phyloP scores from a whole-genome alignment of 2,888 invertebrate species.

The Orthosia cruda region DNA sequence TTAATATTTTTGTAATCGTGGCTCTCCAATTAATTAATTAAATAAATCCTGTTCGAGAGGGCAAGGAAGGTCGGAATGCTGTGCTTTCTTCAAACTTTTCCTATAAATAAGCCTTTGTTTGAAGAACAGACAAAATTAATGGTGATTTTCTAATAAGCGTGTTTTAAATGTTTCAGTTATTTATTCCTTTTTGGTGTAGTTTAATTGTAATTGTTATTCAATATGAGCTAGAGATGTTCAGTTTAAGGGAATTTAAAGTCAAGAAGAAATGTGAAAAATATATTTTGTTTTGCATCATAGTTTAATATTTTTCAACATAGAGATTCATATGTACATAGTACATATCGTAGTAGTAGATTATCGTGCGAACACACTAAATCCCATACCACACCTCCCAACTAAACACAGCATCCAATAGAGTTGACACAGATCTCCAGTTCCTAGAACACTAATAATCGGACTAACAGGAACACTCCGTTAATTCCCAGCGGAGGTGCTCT shows the following conservation, averaged over 20 bases:
- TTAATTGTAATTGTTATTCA: constrained; percentile 21
- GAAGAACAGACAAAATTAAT: constrained; percentile 49
- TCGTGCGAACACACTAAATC: not conserved
- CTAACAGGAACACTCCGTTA: constrained; percentile 25
- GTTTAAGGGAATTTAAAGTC: not conserved
- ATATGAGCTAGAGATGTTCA: not conserved
- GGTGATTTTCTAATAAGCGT: constrained; percentile 37
- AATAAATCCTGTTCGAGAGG: constrained; percentile 66
- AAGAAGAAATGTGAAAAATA: not conserved
- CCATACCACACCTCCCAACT: not conserved
- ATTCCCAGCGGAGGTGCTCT: constrained; percentile 46
- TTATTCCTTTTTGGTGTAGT: constrained; percentile 21
- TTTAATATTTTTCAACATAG: too few species aligned
- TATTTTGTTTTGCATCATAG: too few species aligned
- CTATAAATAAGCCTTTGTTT: constrained; percentile 62
- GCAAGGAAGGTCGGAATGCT: constrained; percentile 64
- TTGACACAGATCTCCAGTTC: constrained; percentile 37
- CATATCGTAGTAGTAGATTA: too few species aligned
- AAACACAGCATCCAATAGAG: constrained; percentile 6
- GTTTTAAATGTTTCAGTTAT: constrained; percentile 46
- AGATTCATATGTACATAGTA: too few species aligned
- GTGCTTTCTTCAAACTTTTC: constrained; percentile 72
- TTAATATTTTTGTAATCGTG: constrained; percentile 56
- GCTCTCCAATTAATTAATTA: constrained; percentile 68
- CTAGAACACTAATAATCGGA: constrained; percentile 30